Evolutionary conservation across 2,888 invertebrate species (phyloP), one percentile per base, ranked within the genome.

Genomic region (Romanomermis culicivorax): DNA sequence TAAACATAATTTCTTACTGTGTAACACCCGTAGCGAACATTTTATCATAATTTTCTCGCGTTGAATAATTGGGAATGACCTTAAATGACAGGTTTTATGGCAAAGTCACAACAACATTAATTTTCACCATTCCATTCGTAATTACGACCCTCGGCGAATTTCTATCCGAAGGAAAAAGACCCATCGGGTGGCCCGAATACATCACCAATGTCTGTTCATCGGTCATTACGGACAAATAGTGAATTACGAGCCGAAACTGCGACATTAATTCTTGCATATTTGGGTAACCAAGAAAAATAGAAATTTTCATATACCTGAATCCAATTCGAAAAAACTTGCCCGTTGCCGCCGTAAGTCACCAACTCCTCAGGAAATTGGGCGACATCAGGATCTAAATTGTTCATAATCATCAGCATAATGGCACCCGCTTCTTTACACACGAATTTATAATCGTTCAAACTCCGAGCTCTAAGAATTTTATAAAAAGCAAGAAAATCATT

Each of bases 281-380:
- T 45, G 4, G 45, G 23, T n/a, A n/a, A 23, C 11, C 17, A 56
- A 36, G 30, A 29, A 24, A 2, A 55, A 36, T 20, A 54, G 25
- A 29, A 26, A 2, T 25, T 50, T 45, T 27, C 7, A 1, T 45
- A 52, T 60, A 76, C 76, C 71, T 77, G 77, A 1, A 76, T 76
- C 78, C 78, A 78, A 64, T 79, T 79, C 48, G 75, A 75, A 63
- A 79, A 76, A 1, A 76, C 77, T 65, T 78, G 78, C 1, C 78
- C 78, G 64, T 79, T 79, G 7, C 77, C 78, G 1, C 78, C 78
- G 63, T 79, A 78, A 1, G 78, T 78, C 29, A 79, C 76, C 29
- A 78, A 66, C 62, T 78, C 78, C 53, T 78, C 73, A 1, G 78
- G 78, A 64, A 76, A 78, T 65, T 77, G 77, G 2, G 77, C 77